Evolutionary conservation across 2,113 vertebrate genomes (phyloP).

Genomic region (Poeciliopsis prolifica): DNA sequence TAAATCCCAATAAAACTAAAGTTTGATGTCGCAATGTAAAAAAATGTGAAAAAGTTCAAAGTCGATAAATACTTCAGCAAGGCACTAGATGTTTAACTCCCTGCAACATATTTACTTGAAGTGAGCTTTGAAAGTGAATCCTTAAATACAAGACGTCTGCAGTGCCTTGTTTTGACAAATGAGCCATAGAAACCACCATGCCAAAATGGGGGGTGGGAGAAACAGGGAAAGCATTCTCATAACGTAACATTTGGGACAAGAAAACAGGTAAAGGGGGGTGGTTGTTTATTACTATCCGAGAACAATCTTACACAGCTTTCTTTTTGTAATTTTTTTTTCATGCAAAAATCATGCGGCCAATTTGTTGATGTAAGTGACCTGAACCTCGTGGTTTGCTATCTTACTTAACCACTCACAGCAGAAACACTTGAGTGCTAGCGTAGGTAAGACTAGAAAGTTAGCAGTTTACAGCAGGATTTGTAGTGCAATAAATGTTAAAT

Average conservation of each 20-base stretch:
- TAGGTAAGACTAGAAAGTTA: slow-evolving; percentile 55
- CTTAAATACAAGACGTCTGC: slow-evolving; percentile 42
- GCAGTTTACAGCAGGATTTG: slow-evolving; percentile 60
- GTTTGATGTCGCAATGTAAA: neutral
- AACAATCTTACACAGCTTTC: slow-evolving; percentile 97
- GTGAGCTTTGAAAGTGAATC: slow-evolving; percentile 32
- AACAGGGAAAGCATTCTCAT: slow-evolving; percentile 36
- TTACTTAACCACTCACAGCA: slow-evolving; percentile 86
- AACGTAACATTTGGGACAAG: slow-evolving; percentile 23
- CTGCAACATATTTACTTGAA: slow-evolving; percentile 13
- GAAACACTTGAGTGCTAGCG: slow-evolving; percentile 68
- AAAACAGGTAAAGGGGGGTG: slow-evolving; percentile 35
- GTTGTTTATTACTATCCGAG: slow-evolving; percentile 84
- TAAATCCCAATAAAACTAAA: neutral
- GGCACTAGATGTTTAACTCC: neutral
- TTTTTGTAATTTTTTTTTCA: slow-evolving; percentile 97
- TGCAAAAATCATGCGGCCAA: slow-evolving; percentile 98
- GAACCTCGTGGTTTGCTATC: slow-evolving; percentile 95
- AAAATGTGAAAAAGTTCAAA: neutral
- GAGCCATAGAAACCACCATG: slow-evolving; percentile 47
- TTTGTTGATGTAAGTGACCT: slow-evolving; percentile 99
- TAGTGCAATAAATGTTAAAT: slow-evolving; percentile 62
- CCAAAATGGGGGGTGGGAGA: slow-evolving; percentile 20
- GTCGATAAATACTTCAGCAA: neutral
- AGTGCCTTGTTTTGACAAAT: slow-evolving; percentile 14